Evolutionary conservation across 2,113 vertebrate species (phyloP).

Genomic region (Bostrychus sinensis): DNA sequence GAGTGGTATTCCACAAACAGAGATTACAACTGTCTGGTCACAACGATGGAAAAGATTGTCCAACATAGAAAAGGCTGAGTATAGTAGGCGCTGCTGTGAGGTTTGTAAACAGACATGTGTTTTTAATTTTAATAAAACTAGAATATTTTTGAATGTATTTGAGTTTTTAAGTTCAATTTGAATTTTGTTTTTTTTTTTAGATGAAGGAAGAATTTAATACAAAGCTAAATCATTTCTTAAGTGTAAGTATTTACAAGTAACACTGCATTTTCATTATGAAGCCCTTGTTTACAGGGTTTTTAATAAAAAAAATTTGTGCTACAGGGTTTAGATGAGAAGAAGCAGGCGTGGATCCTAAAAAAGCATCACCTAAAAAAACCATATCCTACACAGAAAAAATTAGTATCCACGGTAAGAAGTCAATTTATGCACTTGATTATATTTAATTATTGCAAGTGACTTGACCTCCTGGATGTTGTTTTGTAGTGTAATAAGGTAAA

Average conservation of each 20-base stretch:
- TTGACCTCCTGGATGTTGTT: constrained; percentile 2
- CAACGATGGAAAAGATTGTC: background rate
- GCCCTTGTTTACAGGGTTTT: too few species aligned
- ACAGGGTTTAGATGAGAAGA: constrained; percentile 10
- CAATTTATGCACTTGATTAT: background rate
- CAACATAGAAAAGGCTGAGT: background rate
- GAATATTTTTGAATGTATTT: too few species aligned
- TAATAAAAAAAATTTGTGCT: too few species aligned
- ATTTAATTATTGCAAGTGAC: background rate
- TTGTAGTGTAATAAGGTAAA: background rate
- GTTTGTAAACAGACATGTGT: background rate
- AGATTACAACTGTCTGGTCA: background rate
- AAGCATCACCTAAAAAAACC: background rate
- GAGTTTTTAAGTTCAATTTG: background rate
- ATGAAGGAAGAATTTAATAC: constrained; percentile 5
- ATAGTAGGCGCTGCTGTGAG: background rate
- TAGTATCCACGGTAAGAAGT: constrained; percentile 2
- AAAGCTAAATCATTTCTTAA: background rate
- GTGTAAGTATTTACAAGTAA: constrained; percentile 28
- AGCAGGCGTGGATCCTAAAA: background rate
- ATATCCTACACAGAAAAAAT: too few species aligned
- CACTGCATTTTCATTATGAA: too few species aligned
- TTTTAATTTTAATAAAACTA: background rate
- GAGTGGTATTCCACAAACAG: background rate
- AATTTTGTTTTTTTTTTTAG: constrained; percentile 45